These are phyloP conservation scores for Vesta saturnalis DNA, from an alignment of 2,888 invertebrate genomes.

Conservation along the genomic window DNA sequence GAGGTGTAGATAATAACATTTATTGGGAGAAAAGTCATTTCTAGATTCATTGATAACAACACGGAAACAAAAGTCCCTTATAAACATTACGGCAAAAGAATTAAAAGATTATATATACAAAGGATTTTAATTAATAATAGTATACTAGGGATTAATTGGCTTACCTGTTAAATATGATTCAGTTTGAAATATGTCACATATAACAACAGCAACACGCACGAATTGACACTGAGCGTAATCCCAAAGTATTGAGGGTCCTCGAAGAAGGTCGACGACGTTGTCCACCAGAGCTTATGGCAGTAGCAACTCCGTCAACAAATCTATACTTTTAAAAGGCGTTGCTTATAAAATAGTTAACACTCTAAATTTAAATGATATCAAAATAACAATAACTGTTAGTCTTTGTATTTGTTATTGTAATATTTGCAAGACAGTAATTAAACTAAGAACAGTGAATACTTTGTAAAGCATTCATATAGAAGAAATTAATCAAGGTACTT, in stretches of 20 bases:
- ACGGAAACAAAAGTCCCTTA: not conserved
- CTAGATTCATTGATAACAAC: too few species aligned
- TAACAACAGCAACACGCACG: slow-evolving; percentile 27
- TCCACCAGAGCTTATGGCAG: slow-evolving; percentile 27
- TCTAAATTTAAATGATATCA: too few species aligned
- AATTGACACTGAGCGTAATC: slow-evolving; percentile 39
- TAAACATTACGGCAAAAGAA: not conserved
- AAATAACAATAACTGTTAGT: too few species aligned
- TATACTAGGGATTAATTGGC: not conserved
- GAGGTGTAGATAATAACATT: not conserved
- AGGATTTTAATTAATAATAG: not conserved
- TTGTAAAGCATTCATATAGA: too few species aligned
- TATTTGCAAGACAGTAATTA: too few species aligned
- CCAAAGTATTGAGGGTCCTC: slow-evolving; percentile 35
- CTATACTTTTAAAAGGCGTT: not conserved
- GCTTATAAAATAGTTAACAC: not conserved
- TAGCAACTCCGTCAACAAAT: slow-evolving; percentile 28
- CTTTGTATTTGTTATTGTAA: too few species aligned
- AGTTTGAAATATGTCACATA: slow-evolving; percentile 3
- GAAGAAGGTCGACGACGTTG: slow-evolving; percentile 43
- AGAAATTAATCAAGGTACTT: too few species aligned
- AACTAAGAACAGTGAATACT: too few species aligned
- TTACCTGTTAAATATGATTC: slow-evolving; percentile 15
- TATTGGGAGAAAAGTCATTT: not conserved
- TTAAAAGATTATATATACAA: not conserved